Percentiles rank a stretch among this genome's conserved stretches.
phyloP scores from a whole-genome alignment of 2,888 invertebrate species.

The Ametastegia equiseti region DNA sequence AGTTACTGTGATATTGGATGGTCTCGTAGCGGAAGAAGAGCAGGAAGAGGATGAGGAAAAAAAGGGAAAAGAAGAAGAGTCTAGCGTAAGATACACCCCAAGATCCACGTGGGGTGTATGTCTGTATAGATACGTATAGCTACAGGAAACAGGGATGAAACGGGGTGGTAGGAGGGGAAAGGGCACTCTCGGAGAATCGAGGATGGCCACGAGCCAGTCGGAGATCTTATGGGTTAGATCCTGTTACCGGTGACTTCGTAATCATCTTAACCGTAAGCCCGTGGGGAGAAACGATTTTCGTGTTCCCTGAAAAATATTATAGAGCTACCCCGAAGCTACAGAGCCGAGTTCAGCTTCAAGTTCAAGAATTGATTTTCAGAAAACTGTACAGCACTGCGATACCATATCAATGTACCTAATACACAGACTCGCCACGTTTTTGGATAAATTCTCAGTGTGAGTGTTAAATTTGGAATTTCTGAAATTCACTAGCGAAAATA shows the following conservation, averaged over 20 bases:
- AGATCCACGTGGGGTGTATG: constrained; percentile 1
- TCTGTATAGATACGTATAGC: not conserved
- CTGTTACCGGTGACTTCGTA: constrained; percentile 40
- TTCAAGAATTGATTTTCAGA: not conserved
- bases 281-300: constrained; percentile 44
- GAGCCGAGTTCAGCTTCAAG: not conserved
- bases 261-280: constrained; percentile 44
- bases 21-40: not conserved
- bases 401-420: too few species aligned
- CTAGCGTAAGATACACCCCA: not conserved
- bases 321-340: not conserved
- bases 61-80: not conserved
- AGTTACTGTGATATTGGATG: constrained; percentile 13
- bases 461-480: too few species aligned
- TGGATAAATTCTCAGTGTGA: too few species aligned
- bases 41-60: not conserved
- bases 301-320: constrained; percentile 20
- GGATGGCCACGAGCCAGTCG: constrained; percentile 11
- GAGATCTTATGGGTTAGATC: constrained; percentile 37
- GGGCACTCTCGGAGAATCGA: constrained; percentile 29
- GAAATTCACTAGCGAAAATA: too few species aligned
- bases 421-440: too few species aligned
- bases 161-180: not conserved
- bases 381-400: too few species aligned
- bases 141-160: not conserved